Conservation (phyloP, 30 jellyfish, hydroid and myxozoan species). For the Hydractinia symbiolongicarpus region DNA sequence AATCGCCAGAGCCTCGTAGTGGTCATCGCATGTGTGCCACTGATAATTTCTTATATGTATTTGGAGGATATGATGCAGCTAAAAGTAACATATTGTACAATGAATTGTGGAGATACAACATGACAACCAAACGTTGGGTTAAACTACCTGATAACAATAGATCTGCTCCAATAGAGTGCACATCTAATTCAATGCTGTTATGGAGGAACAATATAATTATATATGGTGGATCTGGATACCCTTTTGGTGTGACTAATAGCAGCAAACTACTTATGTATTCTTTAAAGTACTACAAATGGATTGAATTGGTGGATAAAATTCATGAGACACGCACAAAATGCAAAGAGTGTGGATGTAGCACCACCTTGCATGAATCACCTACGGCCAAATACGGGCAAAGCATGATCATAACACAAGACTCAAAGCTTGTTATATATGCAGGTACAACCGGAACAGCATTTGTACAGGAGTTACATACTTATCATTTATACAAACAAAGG, state of each 20-base stretch:
- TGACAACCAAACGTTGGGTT: constrained; percentile 55
- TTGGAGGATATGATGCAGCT: constrained; percentile 65
- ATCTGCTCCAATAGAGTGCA: constrained; percentile 33
- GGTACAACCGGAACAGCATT: constrained; percentile 66
- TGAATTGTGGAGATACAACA: constrained; percentile 53
- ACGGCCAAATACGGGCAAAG: constrained; percentile 67
- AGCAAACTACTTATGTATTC: constrained; percentile 40
- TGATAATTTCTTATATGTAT: constrained; percentile 33
- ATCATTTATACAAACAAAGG: constrained; percentile 13
- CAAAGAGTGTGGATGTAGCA: constrained; percentile 11
- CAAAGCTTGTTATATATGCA: constrained; percentile 40
- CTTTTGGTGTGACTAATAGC: constrained; percentile 53
- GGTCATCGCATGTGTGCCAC: constrained; percentile 83
- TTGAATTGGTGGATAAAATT: neutral
- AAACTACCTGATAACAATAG: constrained; percentile 44
- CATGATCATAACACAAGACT: constrained; percentile 32
- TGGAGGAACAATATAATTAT: constrained; percentile 29
- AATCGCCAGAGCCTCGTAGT: constrained; percentile 71
- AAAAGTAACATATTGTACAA: constrained; percentile 26
- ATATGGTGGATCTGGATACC: constrained; percentile 83
- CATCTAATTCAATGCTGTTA: constrained; percentile 63
- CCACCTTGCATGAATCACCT: neutral
- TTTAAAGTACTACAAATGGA: constrained; percentile 44
- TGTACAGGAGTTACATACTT: constrained; percentile 54
- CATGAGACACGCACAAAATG: neutral